phyloP scores from a whole-genome alignment of 1,140 invertebrate species.

The Fopius arisanus region DNA sequence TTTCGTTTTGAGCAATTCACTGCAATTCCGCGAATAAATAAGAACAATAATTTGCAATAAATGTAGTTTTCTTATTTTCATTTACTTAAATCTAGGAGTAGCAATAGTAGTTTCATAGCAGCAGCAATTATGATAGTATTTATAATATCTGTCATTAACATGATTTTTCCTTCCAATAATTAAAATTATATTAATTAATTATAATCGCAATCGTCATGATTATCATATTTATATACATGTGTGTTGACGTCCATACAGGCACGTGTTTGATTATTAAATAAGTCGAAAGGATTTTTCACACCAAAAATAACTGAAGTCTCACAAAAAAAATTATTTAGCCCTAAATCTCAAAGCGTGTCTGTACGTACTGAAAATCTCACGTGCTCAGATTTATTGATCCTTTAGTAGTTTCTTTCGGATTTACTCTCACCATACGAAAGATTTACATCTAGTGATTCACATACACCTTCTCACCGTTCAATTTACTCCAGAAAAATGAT shows the following conservation, averaged over 20 bases:
- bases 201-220: slow-evolving; percentile 27
- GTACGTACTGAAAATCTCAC: slow-evolving; percentile 7
- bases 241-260: slow-evolving; percentile 17
- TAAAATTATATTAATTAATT: slow-evolving; percentile 27
- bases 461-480: neutral
- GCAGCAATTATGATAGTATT: slow-evolving; percentile 28
- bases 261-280: neutral
- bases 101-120: slow-evolving; percentile 32
- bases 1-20: too few relatives aligned
- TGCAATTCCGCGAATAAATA: too few relatives aligned
- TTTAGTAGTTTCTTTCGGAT: neutral
- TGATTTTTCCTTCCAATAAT: slow-evolving; percentile 5
- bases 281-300: slow-evolving; percentile 6
- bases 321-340: neutral
- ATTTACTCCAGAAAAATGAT: neutral
- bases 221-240: slow-evolving; percentile 30
- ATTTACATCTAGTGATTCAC: neutral
- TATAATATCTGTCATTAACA: slow-evolving; percentile 31
- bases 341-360: slow-evolving; percentile 1
- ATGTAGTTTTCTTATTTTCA: slow-evolving; percentile 19
- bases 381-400: neutral
- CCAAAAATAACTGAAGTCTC: slow-evolving; percentile 8
- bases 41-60: slow-evolving; percentile 20
- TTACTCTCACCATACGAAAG: too few relatives aligned
- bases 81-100: slow-evolving; percentile 31